A percentile compares a stretch with the other conserved stretches of the same genome.
phyloP scores from a whole-genome alignment of 92 coral and sea anemone species.

The Siderastrea radians region DNA sequence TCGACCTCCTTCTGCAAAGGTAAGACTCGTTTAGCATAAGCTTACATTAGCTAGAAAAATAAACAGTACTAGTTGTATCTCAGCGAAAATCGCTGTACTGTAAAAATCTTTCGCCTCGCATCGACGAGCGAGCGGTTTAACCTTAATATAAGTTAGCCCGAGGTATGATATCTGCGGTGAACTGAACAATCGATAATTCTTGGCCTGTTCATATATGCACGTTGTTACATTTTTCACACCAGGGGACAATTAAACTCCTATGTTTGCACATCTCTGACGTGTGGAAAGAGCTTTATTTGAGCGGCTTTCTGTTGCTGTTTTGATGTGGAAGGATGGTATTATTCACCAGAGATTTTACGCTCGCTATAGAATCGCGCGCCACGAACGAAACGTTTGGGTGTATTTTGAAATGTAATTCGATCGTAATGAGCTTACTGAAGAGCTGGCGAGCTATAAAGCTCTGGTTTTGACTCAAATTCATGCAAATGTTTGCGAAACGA shows the following conservation, averaged over 20 bases:
- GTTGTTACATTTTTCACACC: conserved; percentile 9
- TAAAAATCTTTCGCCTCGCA: no score
- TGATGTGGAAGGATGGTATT: neutral
- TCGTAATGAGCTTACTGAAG: conserved; percentile 14
- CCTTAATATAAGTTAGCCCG: no score
- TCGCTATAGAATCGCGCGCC: conserved; percentile 3
- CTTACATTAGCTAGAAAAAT: conserved; percentile 1
- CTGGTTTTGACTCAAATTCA: conserved; percentile 19
- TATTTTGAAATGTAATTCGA: conserved; percentile 37
- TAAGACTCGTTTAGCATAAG: conserved; percentile 34
- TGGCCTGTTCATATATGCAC: neutral
- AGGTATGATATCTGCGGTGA: conserved; percentile 1
- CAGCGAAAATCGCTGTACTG: neutral
- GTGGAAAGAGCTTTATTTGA: neutral
- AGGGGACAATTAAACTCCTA: conserved; percentile 21
- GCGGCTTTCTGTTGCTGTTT: neutral
- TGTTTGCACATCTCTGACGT: conserved; percentile 35
- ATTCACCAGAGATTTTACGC: neutral
- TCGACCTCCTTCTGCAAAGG: conserved; percentile 80
- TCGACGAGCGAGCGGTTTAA: neutral
- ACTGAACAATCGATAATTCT: conserved; percentile 19
- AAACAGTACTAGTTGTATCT: neutral
- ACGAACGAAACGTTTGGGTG: conserved; percentile 16
- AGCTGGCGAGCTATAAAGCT: conserved; percentile 1
- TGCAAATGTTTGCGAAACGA: conserved; percentile 22